Percentiles rank a stretch among this genome's conserved stretches.
phyloP scores from a whole-genome alignment of 2,888 invertebrate genomes.

The Lithophane semibrunnea region DNA sequence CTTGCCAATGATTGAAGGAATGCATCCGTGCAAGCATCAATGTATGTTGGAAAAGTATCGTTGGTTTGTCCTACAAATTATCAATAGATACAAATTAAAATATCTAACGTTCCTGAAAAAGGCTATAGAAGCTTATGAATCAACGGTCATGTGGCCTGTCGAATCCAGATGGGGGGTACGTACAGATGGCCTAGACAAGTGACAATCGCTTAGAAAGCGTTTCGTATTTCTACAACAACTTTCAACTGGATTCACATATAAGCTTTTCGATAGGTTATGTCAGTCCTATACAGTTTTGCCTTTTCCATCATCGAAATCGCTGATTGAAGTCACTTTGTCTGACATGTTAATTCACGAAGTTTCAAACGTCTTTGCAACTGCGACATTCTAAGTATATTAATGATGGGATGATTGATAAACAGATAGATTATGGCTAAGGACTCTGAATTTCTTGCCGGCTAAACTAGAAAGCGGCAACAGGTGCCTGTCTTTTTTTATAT shows the following conservation, averaged over 20 bases:
- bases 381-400: background rate
- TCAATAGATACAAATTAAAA: background rate
- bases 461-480: background rate
- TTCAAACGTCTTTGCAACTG: background rate
- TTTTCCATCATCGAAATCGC: no score
- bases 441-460: background rate
- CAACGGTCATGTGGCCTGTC: no score
- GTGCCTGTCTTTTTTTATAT: background rate
- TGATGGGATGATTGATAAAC: background rate
- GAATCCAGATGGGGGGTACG: background rate
- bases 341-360: background rate
- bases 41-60: conserved; percentile 11
- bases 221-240: no score
- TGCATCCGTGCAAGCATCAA: conserved; percentile 11
- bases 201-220: no score
- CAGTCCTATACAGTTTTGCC: no score
- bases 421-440: no score
- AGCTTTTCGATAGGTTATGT: no score
- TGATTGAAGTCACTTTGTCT: no score
- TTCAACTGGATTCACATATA: no score
- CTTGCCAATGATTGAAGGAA: conserved; percentile 38
- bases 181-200: no score
- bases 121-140: background rate
- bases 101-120: background rate
- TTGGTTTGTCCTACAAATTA: background rate